Base-by-base conservation (phyloP, 2,797 vertebrate species). In the Bradypodion pumilum region DNA sequence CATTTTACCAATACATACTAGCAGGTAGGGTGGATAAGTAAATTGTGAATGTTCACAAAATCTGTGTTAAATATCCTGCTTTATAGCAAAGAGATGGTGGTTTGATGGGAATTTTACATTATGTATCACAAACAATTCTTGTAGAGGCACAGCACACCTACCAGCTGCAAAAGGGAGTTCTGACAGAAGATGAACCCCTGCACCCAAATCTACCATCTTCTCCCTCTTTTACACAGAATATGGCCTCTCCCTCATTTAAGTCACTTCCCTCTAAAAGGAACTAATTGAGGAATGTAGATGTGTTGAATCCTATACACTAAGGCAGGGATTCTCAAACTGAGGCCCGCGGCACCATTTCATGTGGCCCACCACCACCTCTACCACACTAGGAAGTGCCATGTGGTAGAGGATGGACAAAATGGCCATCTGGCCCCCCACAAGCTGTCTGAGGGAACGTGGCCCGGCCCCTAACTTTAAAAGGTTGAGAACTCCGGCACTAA, bases 121-220 rank as follows among this genome's bases (percentile, higher is more conserved):
- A 9, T 59, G 74, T 56, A 60, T 35, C 49, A 52, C 56, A 19
- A 42, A 44, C 44, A 77, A n/a, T 65, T 32, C n/a, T 32, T 4
- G 10, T 12, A 66, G 3, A 32, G 65, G 1, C n/a, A 66, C 27
- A 63, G 29, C 7, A 27, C 29, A 29, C 62, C 60, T 63, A n/a
- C 62, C 62, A 63, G 2, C 2, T 63, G 62, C 4, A 66, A 15
- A 15, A 66, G 4, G n/a, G 12, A 32, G 27, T 35, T 66, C 32
- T 15, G 32, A 66, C n/a, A 13, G 13, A 16, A n/a, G 65, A 66
- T 21, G 32, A 66, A n/a, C 13, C 29, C 16, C 0, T 0, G 0
- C 6, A 5, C 29, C 37, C 37, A 10, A 78, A 29, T 42, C 0
- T 46, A 21, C 5, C 5, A 1, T 46, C 29, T 29, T 27, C 70